Evolutionary conservation across 2,797 vertebrate genomes (phyloP), one percentile per base, ranked within the genome.

Genomic region (Acrossocheilus fasciatus): DNA sequence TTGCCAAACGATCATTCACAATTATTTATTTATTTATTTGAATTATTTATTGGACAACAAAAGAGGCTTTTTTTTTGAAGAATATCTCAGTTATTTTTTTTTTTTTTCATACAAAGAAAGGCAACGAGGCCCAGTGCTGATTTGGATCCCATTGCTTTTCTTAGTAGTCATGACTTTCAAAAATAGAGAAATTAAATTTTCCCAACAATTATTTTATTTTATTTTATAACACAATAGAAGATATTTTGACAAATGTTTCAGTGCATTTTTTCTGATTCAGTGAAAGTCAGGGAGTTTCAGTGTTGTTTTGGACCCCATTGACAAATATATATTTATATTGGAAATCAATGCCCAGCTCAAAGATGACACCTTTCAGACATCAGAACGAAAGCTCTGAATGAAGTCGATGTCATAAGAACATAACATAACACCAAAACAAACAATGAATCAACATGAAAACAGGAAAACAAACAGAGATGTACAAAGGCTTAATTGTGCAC

Each of bases 401-500:
- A 89, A 79, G 45, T 50, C 5, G 57, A 87, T 74, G 75, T 68
- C 74, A 43, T 84, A 70, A 87, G 80, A 84, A 87, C 87, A 87
- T 62, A 86, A 85, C 41, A 34, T 75, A 87, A 88, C 73, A 93
- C 91, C 90, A 91, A 93, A 91, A 91, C 84, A 87, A 93, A 92
- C 91, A 87, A 79, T 78, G 36, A 45, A 17, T 76, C 54, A 68
- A 89, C 89, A 90, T 41, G 78, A 86, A 72, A 66, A 74, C 83
- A 47, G 85, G 88, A 91, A 93, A 94, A 95, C 94, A 95, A 94
- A 93, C 93, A 91, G 88, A 34, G 36, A 81, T 92, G 87, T 91
- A 89, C 91, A 92, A 93, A 92, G 90, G 30, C 91, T 91, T 95
- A 95, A 95, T 95, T 91, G 94, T 93, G 91, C 91, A 92, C 94